These are phyloP conservation scores for Smittia aterrima DNA, from an alignment of 2,888 invertebrate genomes.

Conservation along the genomic window DNA sequence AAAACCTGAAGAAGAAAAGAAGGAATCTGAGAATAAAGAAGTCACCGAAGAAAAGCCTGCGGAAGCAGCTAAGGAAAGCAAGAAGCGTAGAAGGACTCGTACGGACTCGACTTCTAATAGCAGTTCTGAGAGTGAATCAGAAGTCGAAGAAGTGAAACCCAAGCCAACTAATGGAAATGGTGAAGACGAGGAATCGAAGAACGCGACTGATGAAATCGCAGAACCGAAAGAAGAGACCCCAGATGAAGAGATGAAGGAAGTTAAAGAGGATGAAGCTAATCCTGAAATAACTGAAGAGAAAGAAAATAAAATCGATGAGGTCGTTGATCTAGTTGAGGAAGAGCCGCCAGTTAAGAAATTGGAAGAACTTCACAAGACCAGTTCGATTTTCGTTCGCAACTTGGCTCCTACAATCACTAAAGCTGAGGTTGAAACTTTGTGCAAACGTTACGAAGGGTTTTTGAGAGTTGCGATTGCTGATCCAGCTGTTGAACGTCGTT, in stretches of 20 bases:
- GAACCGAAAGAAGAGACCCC: constrained; percentile 42
- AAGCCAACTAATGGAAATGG: constrained; percentile 45
- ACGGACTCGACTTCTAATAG: constrained; percentile 47
- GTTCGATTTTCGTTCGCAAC: constrained; percentile 94
- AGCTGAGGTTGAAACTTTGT: constrained; percentile 93
- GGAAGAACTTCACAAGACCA: constrained; percentile 84
- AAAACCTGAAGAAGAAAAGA: constrained; percentile 43
- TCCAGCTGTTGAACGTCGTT: constrained; percentile 92
- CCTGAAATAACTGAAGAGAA: constrained; percentile 43
- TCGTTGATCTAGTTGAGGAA: constrained; percentile 56
- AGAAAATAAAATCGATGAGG: constrained; percentile 47
- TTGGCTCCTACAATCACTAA: constrained; percentile 94
- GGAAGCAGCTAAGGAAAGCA: constrained; percentile 51
- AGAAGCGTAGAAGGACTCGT: constrained; percentile 40
- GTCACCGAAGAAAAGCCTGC: constrained; percentile 56
- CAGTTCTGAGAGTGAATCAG: constrained; percentile 56
- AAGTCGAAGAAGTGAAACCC: constrained; percentile 45
- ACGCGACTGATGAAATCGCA: constrained; percentile 35
- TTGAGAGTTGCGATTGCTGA: constrained; percentile 94
- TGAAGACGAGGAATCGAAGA: constrained; percentile 43
- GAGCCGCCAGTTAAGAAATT: constrained; percentile 53
- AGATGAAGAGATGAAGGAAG: constrained; percentile 43
- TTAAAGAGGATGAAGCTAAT: constrained; percentile 44
- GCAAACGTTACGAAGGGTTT: constrained; percentile 89
- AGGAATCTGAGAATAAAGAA: constrained; percentile 44